These are phyloP conservation scores for Diacarnus erythraeanus DNA, from an alignment of 37 sponge, comb jelly and placozoan species.

Conservation along the genomic window DNA sequence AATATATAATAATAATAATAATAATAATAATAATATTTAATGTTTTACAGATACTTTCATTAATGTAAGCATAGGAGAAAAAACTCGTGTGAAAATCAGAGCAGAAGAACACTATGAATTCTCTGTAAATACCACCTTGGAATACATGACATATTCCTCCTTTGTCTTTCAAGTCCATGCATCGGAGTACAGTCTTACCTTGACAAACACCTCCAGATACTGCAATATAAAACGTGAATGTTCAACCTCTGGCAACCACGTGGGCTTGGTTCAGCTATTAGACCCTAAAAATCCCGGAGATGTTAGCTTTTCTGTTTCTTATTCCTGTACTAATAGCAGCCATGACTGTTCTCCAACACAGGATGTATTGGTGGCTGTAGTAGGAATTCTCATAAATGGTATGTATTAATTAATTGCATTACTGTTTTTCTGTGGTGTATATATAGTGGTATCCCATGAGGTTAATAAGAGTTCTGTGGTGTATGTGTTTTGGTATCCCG, in stretches of 20 bases:
- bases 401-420: neutral
- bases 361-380: slow-evolving; percentile 11
- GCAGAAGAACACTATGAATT: neutral
- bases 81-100: neutral
- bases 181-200: neutral
- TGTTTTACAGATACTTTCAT: neutral
- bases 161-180: slow-evolving; percentile 38
- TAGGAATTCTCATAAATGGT: neutral
- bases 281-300: neutral
- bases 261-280: slow-evolving; percentile 25
- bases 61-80: neutral
- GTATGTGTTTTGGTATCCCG: too few species aligned
- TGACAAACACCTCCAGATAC: slow-evolving; percentile 8
- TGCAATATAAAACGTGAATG: slow-evolving; percentile 10
- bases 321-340: neutral
- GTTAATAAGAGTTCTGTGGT: neutral
- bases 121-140: neutral
- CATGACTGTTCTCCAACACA: neutral
- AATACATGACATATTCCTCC: neutral
- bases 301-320: neutral
- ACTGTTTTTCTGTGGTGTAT: too few species aligned
- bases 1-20: too few species aligned
- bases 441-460: too few species aligned
- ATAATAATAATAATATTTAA: too few species aligned
- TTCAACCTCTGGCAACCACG: slow-evolving; percentile 2